Conservation (phyloP, 2,888 invertebrate genomes). For the Seladonia tumulorum region DNA sequence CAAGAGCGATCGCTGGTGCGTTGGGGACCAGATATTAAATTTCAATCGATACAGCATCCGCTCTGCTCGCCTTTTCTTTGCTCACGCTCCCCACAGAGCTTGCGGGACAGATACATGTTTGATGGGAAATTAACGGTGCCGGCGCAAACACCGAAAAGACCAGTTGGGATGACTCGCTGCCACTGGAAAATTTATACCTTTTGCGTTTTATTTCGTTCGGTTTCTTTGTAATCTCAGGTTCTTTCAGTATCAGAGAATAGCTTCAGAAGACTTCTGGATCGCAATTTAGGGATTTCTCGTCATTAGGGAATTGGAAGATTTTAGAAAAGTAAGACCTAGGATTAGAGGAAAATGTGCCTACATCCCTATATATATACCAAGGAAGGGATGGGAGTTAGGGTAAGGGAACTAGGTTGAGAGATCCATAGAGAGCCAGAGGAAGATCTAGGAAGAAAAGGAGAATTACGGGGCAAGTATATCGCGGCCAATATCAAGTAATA, state of each 20-base stretch:
- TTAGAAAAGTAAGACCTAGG: too few relatives aligned
- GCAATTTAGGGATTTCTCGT: too few relatives aligned
- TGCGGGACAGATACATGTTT: slow-evolving; percentile 70
- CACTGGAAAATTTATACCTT: not conserved
- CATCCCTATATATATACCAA: too few relatives aligned
- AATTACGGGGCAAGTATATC: too few relatives aligned
- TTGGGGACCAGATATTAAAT: slow-evolving; percentile 81
- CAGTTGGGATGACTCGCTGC: slow-evolving; percentile 23
- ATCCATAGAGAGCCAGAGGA: not conserved
- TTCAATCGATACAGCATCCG: slow-evolving; percentile 81
- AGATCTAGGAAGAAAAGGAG: not conserved
- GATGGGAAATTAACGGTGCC: slow-evolving; percentile 74
- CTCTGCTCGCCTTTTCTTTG: slow-evolving; percentile 71
- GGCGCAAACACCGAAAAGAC: slow-evolving; percentile 65
- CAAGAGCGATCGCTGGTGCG: slow-evolving; percentile 74
- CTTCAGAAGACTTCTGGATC: too few relatives aligned
- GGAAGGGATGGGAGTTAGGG: too few relatives aligned
- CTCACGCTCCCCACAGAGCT: slow-evolving; percentile 61
- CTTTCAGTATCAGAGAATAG: not conserved
- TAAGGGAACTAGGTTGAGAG: not conserved
- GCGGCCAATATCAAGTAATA: not conserved
- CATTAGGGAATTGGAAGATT: too few relatives aligned
- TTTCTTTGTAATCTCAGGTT: not conserved
- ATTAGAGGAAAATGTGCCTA: too few relatives aligned
- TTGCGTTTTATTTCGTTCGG: too few relatives aligned